A percentile compares a stretch with the other conserved stretches of the same genome.
Conservation (phyloP, 2,888 invertebrate species). For the Meganola albula region DNA sequence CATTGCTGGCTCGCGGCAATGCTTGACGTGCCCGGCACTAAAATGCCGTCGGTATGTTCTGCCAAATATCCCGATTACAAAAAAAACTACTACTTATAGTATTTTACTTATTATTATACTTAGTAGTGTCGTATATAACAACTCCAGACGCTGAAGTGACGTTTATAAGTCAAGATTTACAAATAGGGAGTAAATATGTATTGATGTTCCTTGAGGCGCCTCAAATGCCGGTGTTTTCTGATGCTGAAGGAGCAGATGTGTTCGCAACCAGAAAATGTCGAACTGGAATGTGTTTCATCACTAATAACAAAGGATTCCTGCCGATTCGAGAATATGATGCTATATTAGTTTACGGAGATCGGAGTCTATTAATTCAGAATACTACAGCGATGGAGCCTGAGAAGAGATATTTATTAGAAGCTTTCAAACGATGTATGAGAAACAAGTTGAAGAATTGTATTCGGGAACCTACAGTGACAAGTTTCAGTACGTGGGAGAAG, state of each 20-base stretch:
- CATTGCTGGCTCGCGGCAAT: conserved; percentile 35
- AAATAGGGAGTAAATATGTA: conserved; percentile 43
- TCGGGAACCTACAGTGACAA: conserved; percentile 38
- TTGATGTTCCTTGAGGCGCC: conserved; percentile 42
- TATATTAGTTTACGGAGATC: conserved; percentile 33
- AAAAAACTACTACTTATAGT: conserved; percentile 36
- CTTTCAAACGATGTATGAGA: conserved; percentile 33
- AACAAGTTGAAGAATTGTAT: conserved; percentile 37
- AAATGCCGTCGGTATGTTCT: conserved; percentile 40
- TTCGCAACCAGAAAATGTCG: conserved; percentile 37
- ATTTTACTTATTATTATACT: conserved; percentile 37
- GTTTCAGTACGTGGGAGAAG: conserved; percentile 27
- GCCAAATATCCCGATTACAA: conserved; percentile 40
- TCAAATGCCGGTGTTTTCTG: conserved; percentile 32
- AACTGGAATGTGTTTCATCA: conserved; percentile 48
- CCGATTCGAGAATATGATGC: conserved; percentile 52
- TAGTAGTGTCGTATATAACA: conserved; percentile 35
- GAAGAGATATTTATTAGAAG: conserved; percentile 40
- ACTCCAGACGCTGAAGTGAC: conserved; percentile 30
- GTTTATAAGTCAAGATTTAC: conserved; percentile 42
- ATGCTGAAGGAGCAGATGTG: conserved; percentile 43
- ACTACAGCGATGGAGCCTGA: conserved; percentile 38
- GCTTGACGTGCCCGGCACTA: conserved; percentile 29
- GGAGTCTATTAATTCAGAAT: conserved; percentile 24
- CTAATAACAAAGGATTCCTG: conserved; percentile 50